Evolutionary conservation across 1,140 invertebrate species (phyloP), one percentile per base, ranked within the genome.

Genomic region (Pomacea maculata): DNA sequence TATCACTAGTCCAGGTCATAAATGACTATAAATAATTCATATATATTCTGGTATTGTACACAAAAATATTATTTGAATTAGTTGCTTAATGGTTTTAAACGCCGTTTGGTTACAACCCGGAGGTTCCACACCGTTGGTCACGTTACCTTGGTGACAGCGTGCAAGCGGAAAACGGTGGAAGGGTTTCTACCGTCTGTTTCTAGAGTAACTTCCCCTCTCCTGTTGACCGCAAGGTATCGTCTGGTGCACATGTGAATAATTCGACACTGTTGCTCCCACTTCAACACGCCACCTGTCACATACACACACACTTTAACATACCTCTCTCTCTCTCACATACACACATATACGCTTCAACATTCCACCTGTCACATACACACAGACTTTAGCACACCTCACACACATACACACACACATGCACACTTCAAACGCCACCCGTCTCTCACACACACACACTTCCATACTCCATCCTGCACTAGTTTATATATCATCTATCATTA

Each of bases 241-340:
- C 90, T 65, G 17, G 89, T 90, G 72, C 86, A 88, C 88, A 90
- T 89, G 82, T 91, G 90, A 29, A 89, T 85, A 54, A 91, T 86
- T 55, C 87, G 85, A 80, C 90, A 88, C 78, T 91, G 89, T 65
- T 90, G 89, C 79, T 89, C 89, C 90, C 90, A 91, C 67, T 87
- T 89, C 45, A 90, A 76, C 1, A 89, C 81, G 54, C 88, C 89
- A 85, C 89, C 90, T 91, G 76, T 15, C 80, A 71, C 64, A 75
- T 73, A 45, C 6, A 45, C 34, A 45, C 2, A 45, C 0, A 45
- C 34, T 45, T 45, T 6, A 45, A 1, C 34, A 45, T 1, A 45
- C 34, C n/a, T n/a, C n/a, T 4, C 34, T 6, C 34, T 45, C 34
- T 0, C 34, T 0, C 34, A 25, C 25, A 25, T 0, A 25, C 0